Conservation (phyloP, 2,888 invertebrate genomes). For the Nemoura dubitans region DNA sequence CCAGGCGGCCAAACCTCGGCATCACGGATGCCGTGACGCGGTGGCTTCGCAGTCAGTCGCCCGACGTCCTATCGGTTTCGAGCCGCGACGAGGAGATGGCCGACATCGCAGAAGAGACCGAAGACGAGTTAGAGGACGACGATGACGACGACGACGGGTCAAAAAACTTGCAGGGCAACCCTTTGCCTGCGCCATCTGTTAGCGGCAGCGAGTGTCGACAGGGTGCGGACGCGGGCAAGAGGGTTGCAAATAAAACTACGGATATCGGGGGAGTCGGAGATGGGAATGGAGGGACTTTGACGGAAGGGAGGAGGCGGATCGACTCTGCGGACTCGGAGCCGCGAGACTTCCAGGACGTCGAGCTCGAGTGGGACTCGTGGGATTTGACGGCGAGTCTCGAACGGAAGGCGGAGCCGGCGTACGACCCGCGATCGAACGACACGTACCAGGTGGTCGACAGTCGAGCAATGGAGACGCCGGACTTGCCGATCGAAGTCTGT, state of each 20-base stretch:
- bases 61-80: constrained; percentile 56
- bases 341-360: neutral
- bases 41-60: constrained; percentile 62
- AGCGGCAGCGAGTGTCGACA: no score
- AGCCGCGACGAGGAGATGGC: constrained; percentile 35
- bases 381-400: constrained; percentile 8
- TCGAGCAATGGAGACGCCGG: neutral
- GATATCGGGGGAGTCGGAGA: neutral
- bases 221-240: no score
- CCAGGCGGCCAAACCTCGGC: constrained; percentile 54
- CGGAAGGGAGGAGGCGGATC: no score
- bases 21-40: constrained; percentile 69
- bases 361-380: constrained; percentile 31
- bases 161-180: constrained; percentile 68
- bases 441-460: neutral
- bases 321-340: no score
- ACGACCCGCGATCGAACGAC: constrained; percentile 30
- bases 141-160: constrained; percentile 54
- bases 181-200: constrained; percentile 65
- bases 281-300: no score
- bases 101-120: constrained; percentile 53
- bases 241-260: constrained; percentile 49
- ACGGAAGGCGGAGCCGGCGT: neutral
- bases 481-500: neutral
- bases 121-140: constrained; percentile 53